These are phyloP conservation scores for Tichodroma muraria DNA, from an alignment of 2,113 vertebrate genomes.

Conservation along the genomic window DNA sequence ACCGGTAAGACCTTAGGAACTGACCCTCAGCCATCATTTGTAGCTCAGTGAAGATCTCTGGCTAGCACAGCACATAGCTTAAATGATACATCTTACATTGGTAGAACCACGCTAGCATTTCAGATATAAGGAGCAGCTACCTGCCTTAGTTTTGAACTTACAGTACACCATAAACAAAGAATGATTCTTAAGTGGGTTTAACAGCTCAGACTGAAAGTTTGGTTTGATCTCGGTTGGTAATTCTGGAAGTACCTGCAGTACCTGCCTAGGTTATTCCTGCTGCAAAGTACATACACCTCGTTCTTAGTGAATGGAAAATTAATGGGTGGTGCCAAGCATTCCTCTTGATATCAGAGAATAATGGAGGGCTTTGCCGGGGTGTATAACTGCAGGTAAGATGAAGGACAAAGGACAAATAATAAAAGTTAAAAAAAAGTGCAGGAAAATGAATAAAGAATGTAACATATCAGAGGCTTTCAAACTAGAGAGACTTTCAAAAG, in stretches of 20 bases:
- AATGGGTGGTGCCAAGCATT: background rate
- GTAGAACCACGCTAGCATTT: background rate
- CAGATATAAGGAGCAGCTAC: background rate
- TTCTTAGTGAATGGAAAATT: background rate
- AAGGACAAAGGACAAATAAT: constrained; percentile 5
- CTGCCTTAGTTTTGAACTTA: background rate
- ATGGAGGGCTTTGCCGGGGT: background rate
- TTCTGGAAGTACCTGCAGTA: background rate
- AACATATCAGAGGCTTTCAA: background rate
- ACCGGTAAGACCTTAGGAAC: background rate
- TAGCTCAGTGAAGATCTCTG: background rate
- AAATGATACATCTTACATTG: background rate
- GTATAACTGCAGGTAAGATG: background rate
- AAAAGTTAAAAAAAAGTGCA: background rate
- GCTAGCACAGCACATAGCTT: background rate
- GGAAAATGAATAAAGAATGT: constrained; percentile 7
- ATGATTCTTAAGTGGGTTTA: background rate
- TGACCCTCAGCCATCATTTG: background rate
- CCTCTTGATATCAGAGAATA: background rate
- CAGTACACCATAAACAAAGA: background rate
- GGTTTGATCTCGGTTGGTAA: background rate
- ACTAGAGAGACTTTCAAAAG: background rate
- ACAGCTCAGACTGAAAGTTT: background rate
- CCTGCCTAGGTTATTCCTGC: background rate
- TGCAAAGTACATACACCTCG: background rate